Evolutionary conservation across 1,140 invertebrate species (phyloP).

Genomic region (Drosophila obscura): DNA sequence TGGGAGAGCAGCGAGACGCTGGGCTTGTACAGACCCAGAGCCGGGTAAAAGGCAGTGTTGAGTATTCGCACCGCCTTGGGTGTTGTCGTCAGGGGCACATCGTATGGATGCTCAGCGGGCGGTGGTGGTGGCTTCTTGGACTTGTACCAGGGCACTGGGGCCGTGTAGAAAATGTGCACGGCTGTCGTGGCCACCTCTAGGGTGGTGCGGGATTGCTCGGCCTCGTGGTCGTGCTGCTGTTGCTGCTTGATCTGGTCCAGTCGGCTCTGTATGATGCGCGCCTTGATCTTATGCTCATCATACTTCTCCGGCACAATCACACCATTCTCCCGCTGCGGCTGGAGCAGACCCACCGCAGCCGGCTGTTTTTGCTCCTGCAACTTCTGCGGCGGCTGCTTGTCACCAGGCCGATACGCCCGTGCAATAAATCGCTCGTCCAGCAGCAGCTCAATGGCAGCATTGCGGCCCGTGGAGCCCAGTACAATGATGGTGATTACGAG

Average conservation of each 20-base stretch:
- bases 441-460: conserved; percentile 62
- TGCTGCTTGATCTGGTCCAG: conserved; percentile 72
- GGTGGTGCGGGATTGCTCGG: conserved; percentile 59
- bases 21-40: conserved; percentile 76
- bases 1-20: conserved; percentile 65
- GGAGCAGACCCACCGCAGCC: conserved; percentile 42
- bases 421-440: conserved; percentile 77
- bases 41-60: conserved; percentile 80
- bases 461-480: conserved; percentile 56
- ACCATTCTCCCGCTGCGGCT: conserved; percentile 63
- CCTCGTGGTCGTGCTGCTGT: conserved; percentile 58
- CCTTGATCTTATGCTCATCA: conserved; percentile 79
- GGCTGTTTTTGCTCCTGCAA: conserved; percentile 23
- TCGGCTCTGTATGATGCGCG: conserved; percentile 75
- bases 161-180: conserved; percentile 81
- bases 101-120: conserved; percentile 63
- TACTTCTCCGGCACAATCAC: conserved; percentile 83
- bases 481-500: conserved; percentile 76
- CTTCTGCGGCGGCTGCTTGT: conserved; percentile 14
- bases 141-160: conserved; percentile 80
- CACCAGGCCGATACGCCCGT: conserved; percentile 64
- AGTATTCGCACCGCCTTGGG: conserved; percentile 63
- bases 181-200: conserved; percentile 60
- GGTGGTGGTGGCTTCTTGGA: conserved; percentile 61
- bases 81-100: conserved; percentile 60